Conservation (phyloP, 1,140 invertebrate genomes). For the Maniola jurtina region DNA sequence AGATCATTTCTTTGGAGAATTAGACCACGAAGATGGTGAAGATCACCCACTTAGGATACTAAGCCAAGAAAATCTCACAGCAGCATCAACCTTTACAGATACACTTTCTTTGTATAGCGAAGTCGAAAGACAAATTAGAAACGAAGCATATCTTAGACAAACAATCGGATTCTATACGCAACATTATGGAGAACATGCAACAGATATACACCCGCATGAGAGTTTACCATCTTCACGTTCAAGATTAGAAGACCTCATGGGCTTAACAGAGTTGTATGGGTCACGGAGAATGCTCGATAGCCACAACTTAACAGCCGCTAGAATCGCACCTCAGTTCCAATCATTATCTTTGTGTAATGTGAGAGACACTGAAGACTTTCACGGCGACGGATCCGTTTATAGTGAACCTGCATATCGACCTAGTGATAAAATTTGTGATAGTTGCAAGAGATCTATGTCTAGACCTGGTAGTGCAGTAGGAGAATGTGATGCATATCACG, state of each 20-base stretch:
- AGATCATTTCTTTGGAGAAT: conserved; percentile 86
- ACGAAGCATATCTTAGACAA: conserved; percentile 72
- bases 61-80: conserved; percentile 93
- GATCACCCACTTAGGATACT: conserved; percentile 92
- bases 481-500: conserved; percentile 71
- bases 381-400: conserved; percentile 86
- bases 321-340: conserved; percentile 80
- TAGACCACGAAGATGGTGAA: conserved; percentile 82
- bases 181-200: conserved; percentile 55
- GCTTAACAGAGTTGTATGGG: conserved; percentile 61
- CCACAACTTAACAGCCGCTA: conserved; percentile 47
- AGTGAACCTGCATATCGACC: conserved; percentile 89
- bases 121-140: conserved; percentile 81
- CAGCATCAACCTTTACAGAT: conserved; percentile 92
- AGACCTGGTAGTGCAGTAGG: conserved; percentile 83
- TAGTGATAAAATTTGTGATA: conserved; percentile 88
- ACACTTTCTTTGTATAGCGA: conserved; percentile 88
- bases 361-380: conserved; percentile 82
- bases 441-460: conserved; percentile 85
- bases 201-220: conserved; percentile 57
- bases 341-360: conserved; percentile 86
- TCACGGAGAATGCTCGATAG: conserved; percentile 57
- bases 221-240: conserved; percentile 65
- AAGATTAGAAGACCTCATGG: conserved; percentile 62
- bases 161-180: conserved; percentile 71